A percentile compares a stretch with the other conserved stretches of the same genome.
Evolutionary conservation across 2,888 invertebrate genomes (phyloP).

Genomic region (Xylocampa areola): DNA sequence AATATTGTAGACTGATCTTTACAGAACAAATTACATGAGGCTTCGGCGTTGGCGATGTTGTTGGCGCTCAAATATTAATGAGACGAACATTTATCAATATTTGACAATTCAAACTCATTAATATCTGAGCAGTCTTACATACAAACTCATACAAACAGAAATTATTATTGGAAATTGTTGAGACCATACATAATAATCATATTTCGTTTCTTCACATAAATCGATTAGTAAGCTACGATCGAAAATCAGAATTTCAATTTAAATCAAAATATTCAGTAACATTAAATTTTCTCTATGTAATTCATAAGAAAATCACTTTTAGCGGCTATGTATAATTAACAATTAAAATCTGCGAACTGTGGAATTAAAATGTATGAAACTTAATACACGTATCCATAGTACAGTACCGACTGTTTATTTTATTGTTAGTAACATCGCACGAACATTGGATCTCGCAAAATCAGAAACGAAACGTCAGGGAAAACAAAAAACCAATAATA

Average conservation of each 20-base stretch:
- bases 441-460: too few relatives aligned
- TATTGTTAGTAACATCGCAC: conserved; percentile 4
- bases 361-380: neutral
- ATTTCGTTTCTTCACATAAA: neutral
- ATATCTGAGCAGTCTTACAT: conserved; percentile 26
- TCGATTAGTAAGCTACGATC: conserved; percentile 17
- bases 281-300: conserved; percentile 1
- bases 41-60: conserved; percentile 27
- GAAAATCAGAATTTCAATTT: conserved; percentile 43
- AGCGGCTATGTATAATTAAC: conserved; percentile 4
- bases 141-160: conserved; percentile 44
- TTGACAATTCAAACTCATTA: conserved; percentile 5
- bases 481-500: too few relatives aligned
- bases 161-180: neutral
- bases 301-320: conserved; percentile 24
- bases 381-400: too few relatives aligned
- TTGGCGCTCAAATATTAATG: conserved; percentile 15
- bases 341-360: neutral
- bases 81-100: conserved; percentile 6
- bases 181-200: neutral
- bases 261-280: conserved; percentile 38
- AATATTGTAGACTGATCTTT: conserved; percentile 86
- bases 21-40: conserved; percentile 70
- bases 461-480: too few relatives aligned
- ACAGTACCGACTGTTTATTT: conserved; percentile 15